Percentiles rank a stretch among this genome's conserved stretches.
Conservation (phyloP, 2,797 vertebrate genomes). For the Distichodus sexfasciatus region DNA sequence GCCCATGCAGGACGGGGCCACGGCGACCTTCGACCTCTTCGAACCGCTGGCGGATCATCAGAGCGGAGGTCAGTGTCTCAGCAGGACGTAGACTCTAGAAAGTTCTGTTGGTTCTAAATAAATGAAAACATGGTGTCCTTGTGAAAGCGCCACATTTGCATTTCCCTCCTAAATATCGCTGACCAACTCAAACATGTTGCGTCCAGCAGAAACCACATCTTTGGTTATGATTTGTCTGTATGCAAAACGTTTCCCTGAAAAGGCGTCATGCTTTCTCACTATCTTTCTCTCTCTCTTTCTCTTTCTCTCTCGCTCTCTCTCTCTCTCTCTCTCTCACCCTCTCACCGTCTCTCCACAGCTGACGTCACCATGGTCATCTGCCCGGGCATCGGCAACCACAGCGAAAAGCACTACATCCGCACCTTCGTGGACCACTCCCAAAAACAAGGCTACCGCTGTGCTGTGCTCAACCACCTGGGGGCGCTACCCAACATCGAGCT, state of each 20-base stretch:
- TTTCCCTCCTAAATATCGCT: not conserved
- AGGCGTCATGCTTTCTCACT: no score
- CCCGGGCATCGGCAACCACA: conserved; percentile 97
- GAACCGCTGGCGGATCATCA: conserved; percentile 84
- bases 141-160: not conserved
- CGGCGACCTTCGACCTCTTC: conserved; percentile 94
- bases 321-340: no score
- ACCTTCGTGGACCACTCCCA: conserved; percentile 96
- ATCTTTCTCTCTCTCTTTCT: no score
- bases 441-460: conserved; percentile 92
- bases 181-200: not conserved
- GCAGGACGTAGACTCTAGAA: not conserved
- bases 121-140: not conserved
- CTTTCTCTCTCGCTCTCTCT: no score
- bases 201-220: not conserved
- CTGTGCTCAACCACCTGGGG: conserved; percentile 94
- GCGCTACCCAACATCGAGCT: conserved; percentile 95
- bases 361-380: conserved; percentile 98
- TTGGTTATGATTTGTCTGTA: conserved; percentile 26
- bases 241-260: conserved; percentile 1
- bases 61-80: conserved; percentile 80
- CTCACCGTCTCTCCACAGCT: conserved; percentile 65
- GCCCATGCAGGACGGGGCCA: conserved; percentile 91
- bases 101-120: not conserved
- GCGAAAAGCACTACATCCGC: conserved; percentile 98